Percentiles rank a stretch among this genome's conserved stretches.
Conservation (phyloP, 2,797 vertebrate species). For the Pogoniulus pusillus region DNA sequence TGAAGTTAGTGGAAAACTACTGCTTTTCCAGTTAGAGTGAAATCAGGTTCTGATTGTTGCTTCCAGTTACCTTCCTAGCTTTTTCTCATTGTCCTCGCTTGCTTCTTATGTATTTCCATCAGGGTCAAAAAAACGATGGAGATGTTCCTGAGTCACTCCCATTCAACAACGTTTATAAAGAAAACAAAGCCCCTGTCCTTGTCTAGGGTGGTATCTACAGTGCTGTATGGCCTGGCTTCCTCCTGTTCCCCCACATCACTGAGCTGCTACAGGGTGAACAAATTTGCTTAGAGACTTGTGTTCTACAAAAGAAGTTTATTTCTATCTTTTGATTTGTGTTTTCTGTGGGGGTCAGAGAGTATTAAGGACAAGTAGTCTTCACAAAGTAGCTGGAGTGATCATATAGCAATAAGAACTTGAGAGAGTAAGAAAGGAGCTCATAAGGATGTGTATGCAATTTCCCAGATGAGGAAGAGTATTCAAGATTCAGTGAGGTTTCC, state of each 20-base stretch:
- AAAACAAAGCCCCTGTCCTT: not conserved
- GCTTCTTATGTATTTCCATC: not conserved
- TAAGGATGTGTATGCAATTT: not conserved
- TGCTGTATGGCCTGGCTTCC: not conserved
- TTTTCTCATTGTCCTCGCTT: constrained; percentile 21
- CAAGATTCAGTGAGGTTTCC: constrained; percentile 24
- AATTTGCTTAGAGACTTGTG: not conserved
- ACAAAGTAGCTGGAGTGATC: not conserved
- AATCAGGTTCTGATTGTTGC: constrained; percentile 33
- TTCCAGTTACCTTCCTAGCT: not conserved
- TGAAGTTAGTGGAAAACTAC: constrained; percentile 45
- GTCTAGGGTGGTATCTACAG: not conserved
- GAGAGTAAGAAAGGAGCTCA: constrained; percentile 25
- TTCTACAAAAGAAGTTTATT: not conserved
- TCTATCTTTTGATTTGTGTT: not conserved
- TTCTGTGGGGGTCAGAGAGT: not conserved
- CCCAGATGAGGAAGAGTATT: constrained; percentile 6
- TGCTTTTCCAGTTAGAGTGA: constrained; percentile 9
- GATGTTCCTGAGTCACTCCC: not conserved
- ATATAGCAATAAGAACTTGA: not conserved
- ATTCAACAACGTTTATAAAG: not conserved
- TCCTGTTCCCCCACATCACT: not conserved
- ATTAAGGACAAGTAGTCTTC: not conserved
- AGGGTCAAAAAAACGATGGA: not conserved
- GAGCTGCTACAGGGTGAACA: not conserved